phyloP scores from a whole-genome alignment of 2,113 vertebrate species.

The Paratilapia polleni region DNA sequence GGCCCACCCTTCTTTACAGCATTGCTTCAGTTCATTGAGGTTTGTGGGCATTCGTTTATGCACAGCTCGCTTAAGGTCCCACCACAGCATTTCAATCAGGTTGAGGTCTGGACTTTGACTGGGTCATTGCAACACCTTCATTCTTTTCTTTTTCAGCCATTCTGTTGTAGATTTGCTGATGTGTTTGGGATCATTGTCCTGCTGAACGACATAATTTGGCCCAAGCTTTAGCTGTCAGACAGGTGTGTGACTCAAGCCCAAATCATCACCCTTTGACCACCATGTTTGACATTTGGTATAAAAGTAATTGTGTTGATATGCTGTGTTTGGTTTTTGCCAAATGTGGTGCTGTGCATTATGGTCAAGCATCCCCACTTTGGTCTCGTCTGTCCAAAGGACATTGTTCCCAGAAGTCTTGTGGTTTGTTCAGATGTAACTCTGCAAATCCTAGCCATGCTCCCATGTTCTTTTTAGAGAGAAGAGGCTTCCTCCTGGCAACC shows the following conservation, averaged over 20 bases:
- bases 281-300: no score
- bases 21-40: neutral
- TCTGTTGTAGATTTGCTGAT: neutral
- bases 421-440: no score
- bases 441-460: no score
- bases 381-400: no score
- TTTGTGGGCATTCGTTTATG: neutral
- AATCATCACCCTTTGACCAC: no score
- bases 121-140: neutral
- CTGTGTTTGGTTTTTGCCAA: no score
- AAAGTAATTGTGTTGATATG: no score
- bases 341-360: no score
- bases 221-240: neutral
- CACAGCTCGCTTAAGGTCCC: neutral
- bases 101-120: neutral
- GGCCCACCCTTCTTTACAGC: neutral
- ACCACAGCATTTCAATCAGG: neutral
- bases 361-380: no score
- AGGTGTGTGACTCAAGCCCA: neutral
- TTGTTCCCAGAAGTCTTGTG: no score
- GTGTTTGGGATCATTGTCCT: neutral
- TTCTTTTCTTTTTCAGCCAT: neutral
- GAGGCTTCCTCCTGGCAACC: no score
- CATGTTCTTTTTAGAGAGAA: no score
- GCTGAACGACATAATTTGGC: neutral